Evolutionary conservation across 2,113 vertebrate species (phyloP).

Genomic region (Poeciliopsis prolifica): DNA sequence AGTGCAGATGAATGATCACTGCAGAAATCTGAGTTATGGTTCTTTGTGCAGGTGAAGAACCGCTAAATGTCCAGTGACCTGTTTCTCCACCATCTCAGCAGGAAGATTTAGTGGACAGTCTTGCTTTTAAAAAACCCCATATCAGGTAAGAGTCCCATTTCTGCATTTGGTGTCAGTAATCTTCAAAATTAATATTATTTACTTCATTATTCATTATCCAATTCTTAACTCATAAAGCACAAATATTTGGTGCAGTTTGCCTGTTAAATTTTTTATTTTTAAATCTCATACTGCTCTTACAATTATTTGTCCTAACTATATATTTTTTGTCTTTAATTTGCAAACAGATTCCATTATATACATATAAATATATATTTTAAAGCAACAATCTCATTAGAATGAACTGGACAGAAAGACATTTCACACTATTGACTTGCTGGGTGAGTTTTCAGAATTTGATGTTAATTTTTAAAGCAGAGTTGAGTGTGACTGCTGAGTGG

Average conservation of each 20-base stretch:
- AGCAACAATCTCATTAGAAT: too few relatives aligned
- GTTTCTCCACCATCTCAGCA: neutral
- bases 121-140: neutral
- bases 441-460: too few relatives aligned
- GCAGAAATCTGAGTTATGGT: neutral
- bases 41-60: neutral
- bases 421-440: too few relatives aligned
- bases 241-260: neutral
- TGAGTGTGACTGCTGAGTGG: neutral
- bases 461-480: too few relatives aligned
- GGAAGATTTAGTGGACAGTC: neutral
- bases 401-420: too few relatives aligned
- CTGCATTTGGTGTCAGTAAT: neutral
- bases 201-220: neutral
- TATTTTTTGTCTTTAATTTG: too few relatives aligned
- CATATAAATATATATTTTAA: too few relatives aligned
- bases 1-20: neutral
- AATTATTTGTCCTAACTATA: too few relatives aligned
- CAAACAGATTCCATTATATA: too few relatives aligned
- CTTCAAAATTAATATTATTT: neutral
- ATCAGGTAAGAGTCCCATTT: neutral
- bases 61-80: neutral
- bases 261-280: neutral
- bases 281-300: neutral
- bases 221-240: neutral